Conservation (phyloP, 2,888 invertebrate species). For the Ptychoptera contaminata region DNA sequence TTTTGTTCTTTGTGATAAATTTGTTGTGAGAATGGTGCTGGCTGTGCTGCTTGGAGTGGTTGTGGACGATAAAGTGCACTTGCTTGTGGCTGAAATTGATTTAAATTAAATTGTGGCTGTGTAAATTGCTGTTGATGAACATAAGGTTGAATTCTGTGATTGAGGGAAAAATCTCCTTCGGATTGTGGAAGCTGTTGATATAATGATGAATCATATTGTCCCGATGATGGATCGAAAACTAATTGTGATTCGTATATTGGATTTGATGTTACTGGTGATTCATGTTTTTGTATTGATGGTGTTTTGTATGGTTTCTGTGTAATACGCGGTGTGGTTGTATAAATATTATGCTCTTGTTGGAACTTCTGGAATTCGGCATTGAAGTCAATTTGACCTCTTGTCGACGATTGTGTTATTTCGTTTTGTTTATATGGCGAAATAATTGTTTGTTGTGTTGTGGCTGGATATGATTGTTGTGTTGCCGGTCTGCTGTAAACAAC, state of each 20-base stretch:
- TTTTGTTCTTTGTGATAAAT: slow-evolving; percentile 43
- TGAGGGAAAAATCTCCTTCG: slow-evolving; percentile 52
- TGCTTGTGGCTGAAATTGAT: slow-evolving; percentile 36
- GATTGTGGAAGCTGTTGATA: slow-evolving; percentile 62
- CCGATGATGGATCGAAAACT: slow-evolving; percentile 58
- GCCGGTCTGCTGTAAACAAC: slow-evolving; percentile 18
- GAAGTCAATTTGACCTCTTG: slow-evolving; percentile 38
- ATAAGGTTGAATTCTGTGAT: slow-evolving; percentile 59
- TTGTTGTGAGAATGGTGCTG: slow-evolving; percentile 23
- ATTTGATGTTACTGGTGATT: slow-evolving; percentile 30
- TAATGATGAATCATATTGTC: slow-evolving; percentile 62
- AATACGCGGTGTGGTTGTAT: slow-evolving; percentile 30
- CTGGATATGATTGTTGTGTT: slow-evolving; percentile 23
- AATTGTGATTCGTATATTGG: slow-evolving; percentile 65
- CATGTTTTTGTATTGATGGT: slow-evolving; percentile 25
- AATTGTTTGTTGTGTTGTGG: slow-evolving; percentile 16
- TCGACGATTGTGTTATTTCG: neutral
- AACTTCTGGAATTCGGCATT: slow-evolving; percentile 61
- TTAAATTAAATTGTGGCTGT: slow-evolving; percentile 39
- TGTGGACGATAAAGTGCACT: slow-evolving; percentile 19
- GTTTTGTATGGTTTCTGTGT: slow-evolving; percentile 19
- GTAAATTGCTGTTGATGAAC: slow-evolving; percentile 38
- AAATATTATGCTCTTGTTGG: slow-evolving; percentile 46
- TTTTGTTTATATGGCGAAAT: slow-evolving; percentile 7
- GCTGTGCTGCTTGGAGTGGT: slow-evolving; percentile 17